Conservation (phyloP, 2,113 vertebrate genomes). For the Rhinolophus sinicus region DNA sequence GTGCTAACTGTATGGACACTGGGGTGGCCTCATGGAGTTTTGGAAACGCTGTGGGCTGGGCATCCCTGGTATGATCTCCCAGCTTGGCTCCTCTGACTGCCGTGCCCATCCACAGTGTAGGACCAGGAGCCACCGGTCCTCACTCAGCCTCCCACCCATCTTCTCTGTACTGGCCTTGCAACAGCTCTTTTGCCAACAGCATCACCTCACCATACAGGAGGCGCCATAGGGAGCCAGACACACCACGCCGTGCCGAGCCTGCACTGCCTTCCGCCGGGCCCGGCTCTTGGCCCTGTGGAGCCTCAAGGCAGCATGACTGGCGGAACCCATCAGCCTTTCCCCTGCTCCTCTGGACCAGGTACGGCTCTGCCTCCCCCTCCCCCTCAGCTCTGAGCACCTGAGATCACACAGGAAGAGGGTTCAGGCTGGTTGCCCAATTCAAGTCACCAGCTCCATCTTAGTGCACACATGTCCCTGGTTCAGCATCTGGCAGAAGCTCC, state of each 20-base stretch:
- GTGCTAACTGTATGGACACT: background rate
- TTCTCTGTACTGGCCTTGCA: background rate
- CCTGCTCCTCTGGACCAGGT: background rate
- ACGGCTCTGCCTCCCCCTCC: too few relatives aligned
- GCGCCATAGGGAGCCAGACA: background rate
- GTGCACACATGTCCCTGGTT: background rate
- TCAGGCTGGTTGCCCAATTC: background rate
- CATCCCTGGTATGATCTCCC: too few relatives aligned
- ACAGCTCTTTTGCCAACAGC: background rate
- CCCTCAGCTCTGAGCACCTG: background rate
- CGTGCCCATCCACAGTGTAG: background rate
- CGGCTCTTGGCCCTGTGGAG: background rate
- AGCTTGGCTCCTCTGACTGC: background rate
- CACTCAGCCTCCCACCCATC: background rate
- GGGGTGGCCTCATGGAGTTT: background rate
- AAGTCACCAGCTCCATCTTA: background rate
- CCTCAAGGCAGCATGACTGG: background rate
- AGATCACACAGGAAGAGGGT: background rate
- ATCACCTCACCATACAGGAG: background rate
- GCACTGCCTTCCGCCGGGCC: background rate
- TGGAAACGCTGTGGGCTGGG: background rate
- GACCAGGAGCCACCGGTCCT: rapidly evolving
- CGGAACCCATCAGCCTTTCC: background rate
- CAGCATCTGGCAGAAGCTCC: background rate
- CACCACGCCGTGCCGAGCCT: background rate